These are phyloP conservation scores for Geophilus truncorum DNA, from an alignment of 2,888 invertebrate species.

Conservation along the genomic window DNA sequence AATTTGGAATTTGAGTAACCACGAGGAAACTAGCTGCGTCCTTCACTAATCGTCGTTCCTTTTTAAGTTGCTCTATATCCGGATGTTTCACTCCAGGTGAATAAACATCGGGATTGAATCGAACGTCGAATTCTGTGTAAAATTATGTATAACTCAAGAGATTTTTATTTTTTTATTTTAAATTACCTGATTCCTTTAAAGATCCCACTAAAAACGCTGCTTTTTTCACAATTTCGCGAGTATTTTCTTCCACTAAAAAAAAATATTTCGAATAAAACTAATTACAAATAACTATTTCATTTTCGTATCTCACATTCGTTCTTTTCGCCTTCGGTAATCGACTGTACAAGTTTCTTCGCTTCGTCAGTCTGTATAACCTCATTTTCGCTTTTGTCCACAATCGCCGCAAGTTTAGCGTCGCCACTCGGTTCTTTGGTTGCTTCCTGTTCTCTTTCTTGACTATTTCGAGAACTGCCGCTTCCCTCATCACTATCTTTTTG, in stretches of 20 bases:
- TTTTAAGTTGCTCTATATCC: constrained; percentile 62
- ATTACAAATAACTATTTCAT: neutral
- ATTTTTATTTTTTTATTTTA: neutral
- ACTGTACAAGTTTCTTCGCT: constrained; percentile 86
- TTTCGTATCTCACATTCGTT: constrained; percentile 57
- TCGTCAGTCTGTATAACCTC: constrained; percentile 59
- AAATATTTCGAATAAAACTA: neutral
- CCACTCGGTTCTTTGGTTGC: neutral
- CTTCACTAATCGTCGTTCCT: constrained; percentile 83
- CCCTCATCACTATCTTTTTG: constrained; percentile 44
- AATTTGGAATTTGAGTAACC: constrained; percentile 87
- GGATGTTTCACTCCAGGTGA: constrained; percentile 87
- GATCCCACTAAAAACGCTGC: constrained; percentile 91
- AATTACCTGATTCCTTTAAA: constrained; percentile 67
- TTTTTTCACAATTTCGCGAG: constrained; percentile 74
- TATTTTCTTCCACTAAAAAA: constrained; percentile 70
- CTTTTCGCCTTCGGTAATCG: constrained; percentile 76
- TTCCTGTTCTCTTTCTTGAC: neutral
- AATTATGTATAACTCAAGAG: neutral
- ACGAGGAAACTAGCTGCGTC: constrained; percentile 94
- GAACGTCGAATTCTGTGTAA: constrained; percentile 76
- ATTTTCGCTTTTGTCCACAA: constrained; percentile 43
- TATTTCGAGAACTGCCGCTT: neutral
- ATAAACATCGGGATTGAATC: constrained; percentile 98
- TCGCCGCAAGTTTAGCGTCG: constrained; percentile 49